phyloP scores from a whole-genome alignment of 2,888 invertebrate genomes.

The Neoscelio sp. region DNA sequence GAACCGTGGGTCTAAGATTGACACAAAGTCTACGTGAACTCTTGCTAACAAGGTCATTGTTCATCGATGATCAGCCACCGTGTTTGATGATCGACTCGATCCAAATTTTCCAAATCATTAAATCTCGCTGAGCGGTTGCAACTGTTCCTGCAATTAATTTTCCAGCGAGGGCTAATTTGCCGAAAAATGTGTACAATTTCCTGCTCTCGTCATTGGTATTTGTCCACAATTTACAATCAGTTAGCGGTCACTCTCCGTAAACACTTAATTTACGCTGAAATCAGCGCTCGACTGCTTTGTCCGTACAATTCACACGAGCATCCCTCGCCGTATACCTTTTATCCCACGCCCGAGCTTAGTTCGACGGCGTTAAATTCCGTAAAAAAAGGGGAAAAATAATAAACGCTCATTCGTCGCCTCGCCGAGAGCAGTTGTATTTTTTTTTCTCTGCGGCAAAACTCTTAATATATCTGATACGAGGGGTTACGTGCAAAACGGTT shows the following conservation, averaged over 20 bases:
- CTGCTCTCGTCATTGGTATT: constrained; percentile 62
- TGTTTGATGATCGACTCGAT: background rate
- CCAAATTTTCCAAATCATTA: constrained; percentile 46
- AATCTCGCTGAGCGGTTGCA: constrained; percentile 34
- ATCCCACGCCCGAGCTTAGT: constrained; percentile 38
- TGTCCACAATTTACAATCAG: constrained; percentile 80
- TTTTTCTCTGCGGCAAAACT: constrained; percentile 22
- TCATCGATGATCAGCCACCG: too few relatives aligned
- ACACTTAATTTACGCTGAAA: constrained; percentile 79
- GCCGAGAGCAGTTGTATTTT: constrained; percentile 9
- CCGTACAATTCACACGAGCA: constrained; percentile 72
- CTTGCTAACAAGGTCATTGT: too few relatives aligned
- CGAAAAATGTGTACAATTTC: constrained; percentile 77
- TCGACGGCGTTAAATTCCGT: constrained; percentile 50
- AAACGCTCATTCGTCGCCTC: constrained; percentile 17
- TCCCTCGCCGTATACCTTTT: constrained; percentile 63
- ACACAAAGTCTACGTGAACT: too few relatives aligned
- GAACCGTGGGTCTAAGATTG: too few relatives aligned
- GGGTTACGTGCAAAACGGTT: constrained; percentile 1
- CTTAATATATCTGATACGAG: constrained; percentile 10
- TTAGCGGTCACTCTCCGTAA: constrained; percentile 78
- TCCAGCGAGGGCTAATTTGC: constrained; percentile 72
- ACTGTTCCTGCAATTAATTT: constrained; percentile 23
- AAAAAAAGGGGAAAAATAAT: constrained; percentile 42
- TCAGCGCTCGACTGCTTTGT: constrained; percentile 75